phyloP scores from a whole-genome alignment of 2,888 invertebrate genomes.

The Exephanes ischioxanthus region DNA sequence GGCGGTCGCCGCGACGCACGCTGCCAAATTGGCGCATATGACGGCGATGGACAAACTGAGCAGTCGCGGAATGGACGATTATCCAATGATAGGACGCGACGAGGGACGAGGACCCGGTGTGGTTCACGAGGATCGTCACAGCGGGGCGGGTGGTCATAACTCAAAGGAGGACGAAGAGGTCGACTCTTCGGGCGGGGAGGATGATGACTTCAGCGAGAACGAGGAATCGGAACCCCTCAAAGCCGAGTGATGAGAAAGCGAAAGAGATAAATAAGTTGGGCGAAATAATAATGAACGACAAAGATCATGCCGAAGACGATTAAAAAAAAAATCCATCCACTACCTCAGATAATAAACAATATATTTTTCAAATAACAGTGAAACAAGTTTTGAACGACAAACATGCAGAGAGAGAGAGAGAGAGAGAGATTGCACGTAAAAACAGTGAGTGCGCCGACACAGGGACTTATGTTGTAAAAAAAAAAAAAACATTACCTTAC shows the following conservation, averaged over 20 bases:
- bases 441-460: conserved; percentile 39
- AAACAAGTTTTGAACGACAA: conserved; percentile 36
- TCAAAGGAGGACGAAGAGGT: conserved; percentile 79
- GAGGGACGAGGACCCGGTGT: conserved; percentile 78
- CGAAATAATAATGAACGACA: conserved; percentile 12
- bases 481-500: conserved; percentile 39
- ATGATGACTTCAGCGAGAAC: conserved; percentile 83
- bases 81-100: conserved; percentile 82
- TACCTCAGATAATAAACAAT: conserved; percentile 77
- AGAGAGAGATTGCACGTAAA: conserved; percentile 18
- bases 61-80: conserved; percentile 79
- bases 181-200: conserved; percentile 81
- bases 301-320: conserved; percentile 60
- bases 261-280: not conserved
- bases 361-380: conserved; percentile 70
- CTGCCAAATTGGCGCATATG: conserved; percentile 92
- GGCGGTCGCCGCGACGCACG: conserved; percentile 89
- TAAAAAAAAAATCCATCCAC: conserved; percentile 76
- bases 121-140: conserved; percentile 80
- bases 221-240: conserved; percentile 82
- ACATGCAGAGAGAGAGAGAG: conserved; percentile 49
- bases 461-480: conserved; percentile 20
- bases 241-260: conserved; percentile 76
- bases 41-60: conserved; percentile 87
- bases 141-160: conserved; percentile 49